Percentiles rank a stretch among this genome's conserved stretches.
Conservation (phyloP, 2,797 vertebrate species). For the Alosa sapidissima region DNA sequence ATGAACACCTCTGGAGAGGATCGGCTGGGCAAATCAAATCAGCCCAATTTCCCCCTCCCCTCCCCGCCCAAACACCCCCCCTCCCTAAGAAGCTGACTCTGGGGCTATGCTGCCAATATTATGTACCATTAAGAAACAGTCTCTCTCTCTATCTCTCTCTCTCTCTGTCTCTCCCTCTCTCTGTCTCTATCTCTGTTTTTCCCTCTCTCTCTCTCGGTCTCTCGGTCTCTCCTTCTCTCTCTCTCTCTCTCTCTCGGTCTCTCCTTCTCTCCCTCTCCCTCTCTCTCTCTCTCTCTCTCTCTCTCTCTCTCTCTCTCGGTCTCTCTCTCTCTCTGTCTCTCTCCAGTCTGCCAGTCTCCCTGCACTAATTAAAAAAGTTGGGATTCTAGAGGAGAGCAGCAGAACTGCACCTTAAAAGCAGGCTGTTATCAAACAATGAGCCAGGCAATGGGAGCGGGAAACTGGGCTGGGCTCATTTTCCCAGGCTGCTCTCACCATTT, state of each 20-base stretch:
- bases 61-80: conserved; percentile 53
- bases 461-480: not conserved
- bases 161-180: not conserved
- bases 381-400: not conserved
- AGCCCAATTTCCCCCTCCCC: conserved; percentile 48
- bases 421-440: not conserved
- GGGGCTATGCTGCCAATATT: conserved; percentile 58
- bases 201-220: not conserved
- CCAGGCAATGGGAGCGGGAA: not conserved
- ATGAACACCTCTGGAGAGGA: conserved; percentile 60
- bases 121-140: conserved; percentile 61
- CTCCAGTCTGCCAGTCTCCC: conserved; percentile 39
- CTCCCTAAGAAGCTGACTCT: conserved; percentile 57
- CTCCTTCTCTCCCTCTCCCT: too few relatives aligned
- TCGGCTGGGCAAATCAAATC: conserved; percentile 67
- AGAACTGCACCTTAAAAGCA: not conserved
- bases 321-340: not conserved
- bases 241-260: not conserved
- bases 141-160: not conserved
- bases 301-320: not conserved
- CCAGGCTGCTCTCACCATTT: not conserved
- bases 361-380: conserved; percentile 52
- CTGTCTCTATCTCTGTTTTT: not conserved
- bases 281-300: too few relatives aligned
- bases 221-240: not conserved